These are phyloP conservation scores for Coluber constrictor DNA, from an alignment of 2,797 vertebrate species.

Conservation along the genomic window DNA sequence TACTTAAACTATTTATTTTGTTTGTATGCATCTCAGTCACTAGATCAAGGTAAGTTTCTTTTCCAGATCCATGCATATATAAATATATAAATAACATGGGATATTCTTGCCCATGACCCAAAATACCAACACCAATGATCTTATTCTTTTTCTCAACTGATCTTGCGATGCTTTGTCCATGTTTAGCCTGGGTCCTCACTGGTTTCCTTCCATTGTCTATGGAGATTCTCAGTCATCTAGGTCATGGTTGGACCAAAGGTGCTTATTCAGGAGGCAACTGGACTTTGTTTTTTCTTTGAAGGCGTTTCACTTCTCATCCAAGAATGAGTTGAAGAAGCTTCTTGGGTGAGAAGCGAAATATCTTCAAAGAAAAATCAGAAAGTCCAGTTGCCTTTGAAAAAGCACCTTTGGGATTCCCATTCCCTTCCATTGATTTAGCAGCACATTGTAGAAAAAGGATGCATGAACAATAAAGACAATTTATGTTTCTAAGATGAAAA, in stretches of 20 bases:
- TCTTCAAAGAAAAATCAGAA: background rate
- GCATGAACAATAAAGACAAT: background rate
- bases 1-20: background rate
- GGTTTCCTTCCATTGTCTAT: background rate
- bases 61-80: background rate
- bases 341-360: no score
- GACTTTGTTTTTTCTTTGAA: no score
- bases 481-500: background rate
- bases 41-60: background rate
- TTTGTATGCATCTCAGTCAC: background rate
- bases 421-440: background rate
- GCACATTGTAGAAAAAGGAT: background rate
- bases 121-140: background rate
- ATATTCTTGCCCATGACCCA: background rate
- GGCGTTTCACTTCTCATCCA: no score
- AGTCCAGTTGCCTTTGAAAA: background rate
- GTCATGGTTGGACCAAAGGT: no score
- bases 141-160: background rate
- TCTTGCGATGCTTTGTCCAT: background rate
- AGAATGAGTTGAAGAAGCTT: no score
- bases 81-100: background rate
- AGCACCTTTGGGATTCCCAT: background rate
- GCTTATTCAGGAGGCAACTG: no score
- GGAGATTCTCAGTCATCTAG: no score
- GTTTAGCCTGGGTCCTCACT: background rate